Evolutionary conservation across 1,140 invertebrate genomes (phyloP).

Genomic region (Diuraphis noxia): DNA sequence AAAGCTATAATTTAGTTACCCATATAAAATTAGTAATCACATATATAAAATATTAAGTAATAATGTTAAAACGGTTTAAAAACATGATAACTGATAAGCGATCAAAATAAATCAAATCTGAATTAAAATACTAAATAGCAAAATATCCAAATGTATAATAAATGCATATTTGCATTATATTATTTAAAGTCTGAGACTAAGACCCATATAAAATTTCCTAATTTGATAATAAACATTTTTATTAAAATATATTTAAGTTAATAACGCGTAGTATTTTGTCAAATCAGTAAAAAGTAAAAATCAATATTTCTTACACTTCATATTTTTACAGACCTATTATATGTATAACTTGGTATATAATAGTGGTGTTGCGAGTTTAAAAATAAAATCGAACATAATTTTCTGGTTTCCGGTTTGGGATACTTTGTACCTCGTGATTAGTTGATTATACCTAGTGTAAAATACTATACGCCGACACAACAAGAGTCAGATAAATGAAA

Average conservation of each 20-base stretch:
- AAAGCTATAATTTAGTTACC: too few species aligned
- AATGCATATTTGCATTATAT: neutral
- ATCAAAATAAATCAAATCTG: too few species aligned
- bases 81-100: too few species aligned
- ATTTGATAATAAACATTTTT: neutral
- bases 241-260: too few species aligned
- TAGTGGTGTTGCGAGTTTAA: neutral
- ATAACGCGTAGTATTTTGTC: neutral
- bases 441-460: neutral
- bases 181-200: neutral
- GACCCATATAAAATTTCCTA: neutral
- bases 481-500: neutral
- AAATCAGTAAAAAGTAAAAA: neutral
- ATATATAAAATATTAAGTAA: too few species aligned
- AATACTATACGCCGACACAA: neutral
- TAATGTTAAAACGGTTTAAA: too few species aligned
- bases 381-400: neutral
- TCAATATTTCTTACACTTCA: neutral
- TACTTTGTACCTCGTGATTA: neutral
- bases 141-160: neutral
- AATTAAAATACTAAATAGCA: too few species aligned
- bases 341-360: neutral
- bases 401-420: neutral
- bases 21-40: too few species aligned
- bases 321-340: neutral